Evolutionary conservation across 1,140 invertebrate species (phyloP).

Genomic region (Bombus fervidus): DNA sequence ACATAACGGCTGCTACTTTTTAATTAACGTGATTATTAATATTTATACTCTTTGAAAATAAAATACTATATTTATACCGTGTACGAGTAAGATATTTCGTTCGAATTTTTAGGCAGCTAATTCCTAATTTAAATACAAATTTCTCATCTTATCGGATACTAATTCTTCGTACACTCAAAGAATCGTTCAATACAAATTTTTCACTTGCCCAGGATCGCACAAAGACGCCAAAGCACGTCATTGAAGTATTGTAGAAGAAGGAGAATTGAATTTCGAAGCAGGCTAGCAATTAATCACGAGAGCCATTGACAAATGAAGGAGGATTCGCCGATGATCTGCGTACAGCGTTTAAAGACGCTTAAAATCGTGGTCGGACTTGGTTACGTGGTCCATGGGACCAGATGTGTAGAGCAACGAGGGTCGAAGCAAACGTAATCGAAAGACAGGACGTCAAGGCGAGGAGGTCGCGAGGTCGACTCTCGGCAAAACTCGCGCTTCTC

Average conservation of each 20-base stretch:
- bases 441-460: constrained; percentile 65
- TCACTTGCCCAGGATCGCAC: not conserved
- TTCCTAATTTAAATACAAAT: not conserved
- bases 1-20: too few relatives aligned
- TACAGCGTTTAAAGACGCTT: constrained; percentile 36
- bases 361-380: constrained; percentile 26
- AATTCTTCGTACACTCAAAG: not conserved
- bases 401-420: constrained; percentile 42
- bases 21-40: not conserved
- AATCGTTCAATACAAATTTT: not conserved
- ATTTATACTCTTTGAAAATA: not conserved
- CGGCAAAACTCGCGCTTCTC: constrained; percentile 58
- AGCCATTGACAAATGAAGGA: constrained; percentile 33
- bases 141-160: not conserved
- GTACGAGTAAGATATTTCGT: too few relatives aligned
- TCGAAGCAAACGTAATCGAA: constrained; percentile 39
- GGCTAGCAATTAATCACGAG: constrained; percentile 19
- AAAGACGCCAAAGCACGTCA: not conserved
- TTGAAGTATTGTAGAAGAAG: not conserved
- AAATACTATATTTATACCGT: not conserved
- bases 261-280: not conserved
- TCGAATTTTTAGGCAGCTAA: not conserved
- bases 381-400: constrained; percentile 24
- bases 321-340: constrained; percentile 27
- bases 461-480: constrained; percentile 53